Percentiles rank a stretch among this genome's conserved stretches.
Conservation (phyloP, 2,113 vertebrate species). For the Anarrhichthys ocellatus region DNA sequence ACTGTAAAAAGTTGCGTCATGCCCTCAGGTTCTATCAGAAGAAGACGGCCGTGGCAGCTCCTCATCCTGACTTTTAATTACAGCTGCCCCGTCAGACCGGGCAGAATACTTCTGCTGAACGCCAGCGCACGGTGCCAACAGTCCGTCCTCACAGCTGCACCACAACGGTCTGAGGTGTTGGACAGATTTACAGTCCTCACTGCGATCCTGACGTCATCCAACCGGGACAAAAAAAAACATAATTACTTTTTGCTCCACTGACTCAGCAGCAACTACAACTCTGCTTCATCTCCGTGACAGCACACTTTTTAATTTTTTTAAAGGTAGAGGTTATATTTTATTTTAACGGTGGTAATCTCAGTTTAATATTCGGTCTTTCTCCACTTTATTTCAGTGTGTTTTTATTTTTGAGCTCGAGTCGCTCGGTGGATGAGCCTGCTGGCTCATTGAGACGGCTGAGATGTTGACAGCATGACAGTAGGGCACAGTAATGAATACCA, state of each 20-base stretch:
- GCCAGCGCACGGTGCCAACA: slow-evolving; percentile 9
- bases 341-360: not conserved
- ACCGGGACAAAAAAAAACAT: not conserved
- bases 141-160: slow-evolving; percentile 1
- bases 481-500: slow-evolving; percentile 16
- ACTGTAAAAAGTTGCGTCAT: slow-evolving; percentile 5
- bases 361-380: not conserved
- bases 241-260: not conserved
- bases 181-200: not conserved
- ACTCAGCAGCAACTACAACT: not conserved
- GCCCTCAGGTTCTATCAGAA: slow-evolving; percentile 20
- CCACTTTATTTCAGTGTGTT: not conserved
- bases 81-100: not conserved
- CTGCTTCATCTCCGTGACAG: not conserved
- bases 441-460: slow-evolving; percentile 11
- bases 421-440: not conserved
- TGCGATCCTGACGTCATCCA: not conserved
- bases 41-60: not conserved
- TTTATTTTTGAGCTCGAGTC: not conserved
- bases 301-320: not conserved
- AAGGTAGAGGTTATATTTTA: not conserved
- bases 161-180: not conserved
- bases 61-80: slow-evolving; percentile 26
- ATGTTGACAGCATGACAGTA: slow-evolving; percentile 41
- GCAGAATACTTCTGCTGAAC: slow-evolving; percentile 1